Percentiles rank a stretch among this genome's conserved stretches.
Evolutionary conservation across 2,113 vertebrate genomes (phyloP).

Genomic region (Brachypteracias leptosomus): DNA sequence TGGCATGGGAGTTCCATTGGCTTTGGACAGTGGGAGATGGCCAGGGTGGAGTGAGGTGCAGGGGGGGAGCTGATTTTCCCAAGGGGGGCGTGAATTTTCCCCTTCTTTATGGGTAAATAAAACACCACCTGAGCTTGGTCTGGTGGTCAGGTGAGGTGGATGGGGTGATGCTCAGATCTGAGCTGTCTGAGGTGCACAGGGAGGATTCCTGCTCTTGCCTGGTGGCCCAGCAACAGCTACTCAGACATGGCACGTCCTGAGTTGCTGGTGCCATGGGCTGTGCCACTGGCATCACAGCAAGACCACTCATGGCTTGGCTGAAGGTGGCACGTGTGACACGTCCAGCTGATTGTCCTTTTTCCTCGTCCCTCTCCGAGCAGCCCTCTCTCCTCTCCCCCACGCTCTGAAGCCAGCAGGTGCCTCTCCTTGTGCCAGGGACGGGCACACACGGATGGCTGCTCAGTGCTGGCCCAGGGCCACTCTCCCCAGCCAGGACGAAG

Average conservation of each 20-base stretch:
- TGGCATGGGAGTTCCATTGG: too few species aligned
- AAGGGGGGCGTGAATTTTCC: fast-evolving
- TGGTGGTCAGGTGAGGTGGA: fast-evolving
- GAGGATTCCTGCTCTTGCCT: neutral
- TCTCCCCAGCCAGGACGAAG: neutral
- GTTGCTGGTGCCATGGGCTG: neutral
- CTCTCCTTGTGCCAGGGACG: neutral
- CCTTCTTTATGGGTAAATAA: fast-evolving
- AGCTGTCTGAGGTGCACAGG: too few species aligned
- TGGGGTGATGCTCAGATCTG: fast-evolving
- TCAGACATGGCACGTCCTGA: neutral
- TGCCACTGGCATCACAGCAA: fast-evolving
- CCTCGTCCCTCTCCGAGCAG: fast-evolving
- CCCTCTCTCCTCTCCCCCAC: fast-evolving
- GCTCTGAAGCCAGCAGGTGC: neutral
- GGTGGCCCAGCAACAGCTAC: neutral
- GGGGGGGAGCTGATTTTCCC: neutral
- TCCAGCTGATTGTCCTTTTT: neutral
- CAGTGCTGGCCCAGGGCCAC: fast-evolving
- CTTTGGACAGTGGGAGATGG: neutral
- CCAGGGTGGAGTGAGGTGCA: neutral
- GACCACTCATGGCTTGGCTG: fast-evolving
- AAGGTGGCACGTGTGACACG: fast-evolving
- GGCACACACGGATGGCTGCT: neutral
- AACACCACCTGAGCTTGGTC: neutral